Evolutionary conservation across 2,113 vertebrate genomes (phyloP).

Genomic region (Trichechus manatus): DNA sequence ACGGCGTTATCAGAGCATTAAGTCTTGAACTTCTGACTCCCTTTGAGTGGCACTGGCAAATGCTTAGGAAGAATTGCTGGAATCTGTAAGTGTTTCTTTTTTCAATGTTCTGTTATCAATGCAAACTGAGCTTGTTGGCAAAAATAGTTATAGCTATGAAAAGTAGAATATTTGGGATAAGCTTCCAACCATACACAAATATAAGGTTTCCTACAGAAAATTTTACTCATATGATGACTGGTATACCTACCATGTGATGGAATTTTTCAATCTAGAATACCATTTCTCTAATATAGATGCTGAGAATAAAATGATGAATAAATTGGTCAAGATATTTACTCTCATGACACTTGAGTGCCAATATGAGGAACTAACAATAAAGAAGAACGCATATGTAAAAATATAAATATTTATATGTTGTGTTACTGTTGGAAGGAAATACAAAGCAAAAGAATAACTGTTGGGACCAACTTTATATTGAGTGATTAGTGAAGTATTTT

Average conservation of each 20-base stretch:
- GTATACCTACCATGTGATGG: not conserved
- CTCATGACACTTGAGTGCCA: not conserved
- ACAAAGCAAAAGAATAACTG: not conserved
- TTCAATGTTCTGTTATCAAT: slow-evolving; percentile 52
- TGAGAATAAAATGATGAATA: not conserved
- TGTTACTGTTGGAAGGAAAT: not conserved
- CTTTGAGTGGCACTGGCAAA: slow-evolving; percentile 69
- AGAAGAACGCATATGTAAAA: not conserved
- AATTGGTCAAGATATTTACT: not conserved
- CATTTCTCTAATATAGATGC: not conserved
- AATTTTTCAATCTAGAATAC: not conserved
- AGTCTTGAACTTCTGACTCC: slow-evolving; percentile 77
- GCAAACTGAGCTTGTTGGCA: slow-evolving; percentile 4
- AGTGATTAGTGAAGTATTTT: not conserved
- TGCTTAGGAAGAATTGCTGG: slow-evolving; percentile 71
- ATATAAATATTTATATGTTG: not conserved
- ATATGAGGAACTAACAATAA: not conserved
- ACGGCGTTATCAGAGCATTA: slow-evolving; percentile 80
- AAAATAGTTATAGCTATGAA: not conserved
- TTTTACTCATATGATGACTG: not conserved
- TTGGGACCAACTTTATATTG: not conserved
- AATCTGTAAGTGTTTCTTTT: slow-evolving; percentile 50
- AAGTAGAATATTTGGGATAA: slow-evolving; percentile 15
- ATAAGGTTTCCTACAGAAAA: not conserved
- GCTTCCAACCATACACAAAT: not conserved